Conservation (phyloP, 1,140 invertebrate genomes). For the Elymnias hypermnestra region DNA sequence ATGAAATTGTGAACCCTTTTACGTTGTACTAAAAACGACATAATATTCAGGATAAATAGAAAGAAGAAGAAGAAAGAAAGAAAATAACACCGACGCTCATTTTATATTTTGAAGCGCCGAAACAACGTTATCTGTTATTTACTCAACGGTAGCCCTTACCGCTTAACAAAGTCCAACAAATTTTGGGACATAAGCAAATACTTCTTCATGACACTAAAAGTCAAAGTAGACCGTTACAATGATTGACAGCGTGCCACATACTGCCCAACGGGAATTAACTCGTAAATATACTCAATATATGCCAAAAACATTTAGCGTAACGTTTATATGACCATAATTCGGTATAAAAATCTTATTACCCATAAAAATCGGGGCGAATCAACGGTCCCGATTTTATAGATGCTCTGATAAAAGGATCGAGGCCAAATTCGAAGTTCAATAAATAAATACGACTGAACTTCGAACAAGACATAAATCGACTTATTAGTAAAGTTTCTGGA, state of each 20-base stretch:
- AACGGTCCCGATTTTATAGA: slow-evolving; percentile 7
- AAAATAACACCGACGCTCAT: too few species aligned
- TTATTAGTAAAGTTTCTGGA: slow-evolving; percentile 1
- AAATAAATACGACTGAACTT: neutral
- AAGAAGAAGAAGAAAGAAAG: too few species aligned
- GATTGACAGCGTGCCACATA: slow-evolving; percentile 2
- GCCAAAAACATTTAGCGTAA: slow-evolving; percentile 4
- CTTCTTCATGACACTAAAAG: neutral
- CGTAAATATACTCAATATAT: slow-evolving; percentile 15
- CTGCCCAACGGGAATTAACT: slow-evolving; percentile 11
- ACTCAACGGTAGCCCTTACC: slow-evolving; percentile 28
- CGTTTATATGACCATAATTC: slow-evolving; percentile 12
- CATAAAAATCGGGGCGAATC: slow-evolving; percentile 6
- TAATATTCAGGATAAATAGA: too few species aligned
- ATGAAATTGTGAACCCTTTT: too few species aligned
- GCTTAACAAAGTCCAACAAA: slow-evolving; percentile 17
- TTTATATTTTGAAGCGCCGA: too few species aligned
- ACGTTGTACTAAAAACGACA: too few species aligned
- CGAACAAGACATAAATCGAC: neutral
- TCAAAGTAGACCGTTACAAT: slow-evolving; percentile 16
- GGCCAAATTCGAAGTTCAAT: slow-evolving; percentile 2
- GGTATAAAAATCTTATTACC: slow-evolving; percentile 19
- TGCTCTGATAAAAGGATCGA: slow-evolving; percentile 1
- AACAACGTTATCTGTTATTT: too few species aligned
- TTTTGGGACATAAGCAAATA: slow-evolving; percentile 7